phyloP scores from a whole-genome alignment of 2,797 vertebrate species.

The Sebastes kiyomatsui region DNA sequence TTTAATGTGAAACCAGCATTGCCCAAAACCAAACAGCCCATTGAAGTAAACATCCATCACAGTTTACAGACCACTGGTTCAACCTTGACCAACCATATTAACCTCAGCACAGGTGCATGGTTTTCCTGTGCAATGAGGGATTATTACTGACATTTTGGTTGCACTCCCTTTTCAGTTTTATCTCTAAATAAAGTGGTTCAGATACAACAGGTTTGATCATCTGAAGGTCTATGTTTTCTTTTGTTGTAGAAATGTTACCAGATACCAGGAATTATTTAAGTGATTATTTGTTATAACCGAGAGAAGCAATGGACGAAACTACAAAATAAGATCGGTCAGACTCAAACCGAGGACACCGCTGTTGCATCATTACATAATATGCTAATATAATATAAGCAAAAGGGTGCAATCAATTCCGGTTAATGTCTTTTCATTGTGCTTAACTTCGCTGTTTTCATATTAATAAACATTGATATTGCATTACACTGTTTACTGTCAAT shows the following conservation, averaged over 20 bases:
- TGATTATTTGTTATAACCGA: background rate
- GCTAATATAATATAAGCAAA: background rate
- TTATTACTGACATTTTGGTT: background rate
- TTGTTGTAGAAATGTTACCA: background rate
- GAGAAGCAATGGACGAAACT: background rate
- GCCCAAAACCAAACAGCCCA: background rate
- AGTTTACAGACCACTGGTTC: background rate
- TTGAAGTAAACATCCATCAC: background rate
- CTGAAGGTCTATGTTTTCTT: background rate
- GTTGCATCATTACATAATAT: background rate
- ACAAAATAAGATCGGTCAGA: background rate
- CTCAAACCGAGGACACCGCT: background rate
- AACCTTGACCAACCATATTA: background rate
- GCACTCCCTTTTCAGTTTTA: background rate
- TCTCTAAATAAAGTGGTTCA: background rate
- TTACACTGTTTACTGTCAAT: constrained; percentile 32
- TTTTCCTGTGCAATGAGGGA: background rate
- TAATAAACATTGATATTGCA: constrained; percentile 7
- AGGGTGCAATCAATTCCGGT: background rate
- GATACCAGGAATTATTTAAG: background rate
- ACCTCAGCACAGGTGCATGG: background rate
- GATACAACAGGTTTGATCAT: background rate
- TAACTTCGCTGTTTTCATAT: background rate
- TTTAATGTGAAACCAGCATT: background rate
- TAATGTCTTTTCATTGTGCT: background rate